Base-by-base conservation (phyloP, 1,140 invertebrate genomes). In the Manduca sexta region DNA sequence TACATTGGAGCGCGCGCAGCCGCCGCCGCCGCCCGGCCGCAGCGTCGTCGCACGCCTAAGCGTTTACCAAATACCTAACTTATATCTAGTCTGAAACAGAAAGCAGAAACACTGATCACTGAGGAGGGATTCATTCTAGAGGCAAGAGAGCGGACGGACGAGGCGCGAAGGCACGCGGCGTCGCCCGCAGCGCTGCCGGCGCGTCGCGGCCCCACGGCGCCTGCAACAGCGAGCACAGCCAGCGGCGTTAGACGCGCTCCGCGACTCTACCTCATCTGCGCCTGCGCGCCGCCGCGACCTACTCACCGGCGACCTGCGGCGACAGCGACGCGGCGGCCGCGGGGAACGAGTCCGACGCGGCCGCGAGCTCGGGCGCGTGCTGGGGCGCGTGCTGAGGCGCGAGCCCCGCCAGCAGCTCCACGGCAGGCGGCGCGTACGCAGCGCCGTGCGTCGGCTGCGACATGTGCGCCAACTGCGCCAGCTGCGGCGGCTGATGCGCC, bases 41-140 rank as follows among this genome's bases (percentile, higher is more conserved):
- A 50, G 52, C 50, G 33, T 12, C 33, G 13, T 35, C 33, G 33
- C 33, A 26, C 35, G 52, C 55, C 68, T 64, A 60, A 66, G 58
- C 67, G 52, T 49, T 45, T 64, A 61, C 35, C 65, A 64, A 62
- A 48, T 69, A 81, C 77, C 74, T 81, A 81, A 81, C 77, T 75
- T 81, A 81, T 73, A 78, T 77, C 74, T 81, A 78, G 73, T 57
- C 77, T 81, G 77, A 68, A 81, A 81, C 77, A 81, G 77, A 81
- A 81, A 81, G 77, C 77, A 81, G 74, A 81, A 63, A 72, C 68
- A 63, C 57, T 62, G 73, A 75, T 78, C 73, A 78, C 74, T 81
- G 70, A 67, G 65, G 49, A 51, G 13, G 54, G 49, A 37, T 46
- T 50, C 52, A 44, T 35, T 12, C 33, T 21, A 26, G 46, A 33